Evolutionary conservation across 1,140 invertebrate genomes (phyloP).

Genomic region (Epicauta chinensis): DNA sequence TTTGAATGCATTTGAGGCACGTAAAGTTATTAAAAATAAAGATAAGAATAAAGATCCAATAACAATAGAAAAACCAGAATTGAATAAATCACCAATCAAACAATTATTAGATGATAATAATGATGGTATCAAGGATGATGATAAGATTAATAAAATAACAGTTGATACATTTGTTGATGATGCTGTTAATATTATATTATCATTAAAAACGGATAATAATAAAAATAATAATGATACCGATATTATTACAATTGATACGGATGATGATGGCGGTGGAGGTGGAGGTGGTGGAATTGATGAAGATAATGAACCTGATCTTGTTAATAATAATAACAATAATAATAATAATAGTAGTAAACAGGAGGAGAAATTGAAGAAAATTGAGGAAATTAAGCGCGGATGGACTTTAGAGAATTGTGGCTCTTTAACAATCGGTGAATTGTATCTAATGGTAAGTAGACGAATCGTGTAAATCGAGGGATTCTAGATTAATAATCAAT

Average conservation of each 20-base stretch:
- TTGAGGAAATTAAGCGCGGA: conserved; percentile 61
- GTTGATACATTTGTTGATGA: conserved; percentile 31
- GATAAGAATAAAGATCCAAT: background rate
- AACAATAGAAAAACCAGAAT: conserved; percentile 1
- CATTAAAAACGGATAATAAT: conserved; percentile 25
- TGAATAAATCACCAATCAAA: conserved; percentile 18
- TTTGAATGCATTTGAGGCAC: conserved; percentile 63
- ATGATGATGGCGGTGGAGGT: too few species aligned
- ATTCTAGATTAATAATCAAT: too few species aligned
- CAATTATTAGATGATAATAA: conserved; percentile 13
- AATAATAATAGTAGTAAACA: conserved; percentile 8
- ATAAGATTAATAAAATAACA: conserved; percentile 5
- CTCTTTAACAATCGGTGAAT: conserved; percentile 76
- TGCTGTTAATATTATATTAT: conserved; percentile 36
- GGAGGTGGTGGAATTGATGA: background rate
- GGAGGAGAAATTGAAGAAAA: conserved; percentile 19
- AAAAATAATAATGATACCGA: conserved; percentile 7
- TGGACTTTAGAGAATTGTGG: conserved; percentile 72
- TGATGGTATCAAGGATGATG: background rate
- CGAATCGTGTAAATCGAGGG: background rate
- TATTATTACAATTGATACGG: background rate
- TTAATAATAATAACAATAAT: conserved; percentile 9
- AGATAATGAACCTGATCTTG: background rate
- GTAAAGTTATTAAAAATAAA: conserved; percentile 51
- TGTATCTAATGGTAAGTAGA: conserved; percentile 73